Evolutionary conservation across 2,113 vertebrate genomes (phyloP).

Genomic region (Diglossa brunneiventris): DNA sequence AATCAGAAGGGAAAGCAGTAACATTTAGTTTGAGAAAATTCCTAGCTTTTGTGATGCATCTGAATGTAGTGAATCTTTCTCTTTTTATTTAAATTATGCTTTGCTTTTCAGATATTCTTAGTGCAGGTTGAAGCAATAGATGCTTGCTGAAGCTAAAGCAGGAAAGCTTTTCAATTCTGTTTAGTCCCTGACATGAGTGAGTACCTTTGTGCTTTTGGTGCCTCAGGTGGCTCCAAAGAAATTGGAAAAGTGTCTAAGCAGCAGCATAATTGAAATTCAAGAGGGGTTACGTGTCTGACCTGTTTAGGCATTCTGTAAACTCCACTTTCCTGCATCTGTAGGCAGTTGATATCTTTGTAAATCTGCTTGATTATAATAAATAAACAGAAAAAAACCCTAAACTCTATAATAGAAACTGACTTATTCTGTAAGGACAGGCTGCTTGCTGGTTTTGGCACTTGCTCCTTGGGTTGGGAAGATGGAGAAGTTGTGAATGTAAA

Average conservation of each 20-base stretch:
- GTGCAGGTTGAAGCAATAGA: not conserved
- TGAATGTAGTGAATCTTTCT: not conserved
- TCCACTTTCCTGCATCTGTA: not conserved
- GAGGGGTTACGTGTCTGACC: not conserved
- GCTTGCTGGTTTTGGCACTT: not conserved
- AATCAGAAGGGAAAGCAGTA: not conserved
- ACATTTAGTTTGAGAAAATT: not conserved
- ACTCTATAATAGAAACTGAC: not conserved
- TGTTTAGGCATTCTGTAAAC: constrained; percentile 3
- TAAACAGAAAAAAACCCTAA: not conserved
- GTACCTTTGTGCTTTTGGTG: not conserved
- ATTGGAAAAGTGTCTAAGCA: not conserved
- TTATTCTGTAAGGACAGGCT: not conserved
- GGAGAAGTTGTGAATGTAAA: not conserved
- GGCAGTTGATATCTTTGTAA: not conserved
- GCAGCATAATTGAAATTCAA: constrained; percentile 15
- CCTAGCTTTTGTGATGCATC: not conserved
- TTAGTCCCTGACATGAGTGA: not conserved
- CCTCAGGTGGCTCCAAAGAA: constrained; percentile 9
- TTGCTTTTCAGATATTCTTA: not conserved
- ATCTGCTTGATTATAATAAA: not conserved
- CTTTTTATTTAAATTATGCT: not conserved
- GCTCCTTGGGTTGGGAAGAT: not conserved
- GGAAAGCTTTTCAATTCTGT: not conserved
- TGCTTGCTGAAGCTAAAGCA: not conserved